These are phyloP conservation scores for Siphamia tubifer DNA, from an alignment of 2,113 vertebrate species.

Conservation along the genomic window DNA sequence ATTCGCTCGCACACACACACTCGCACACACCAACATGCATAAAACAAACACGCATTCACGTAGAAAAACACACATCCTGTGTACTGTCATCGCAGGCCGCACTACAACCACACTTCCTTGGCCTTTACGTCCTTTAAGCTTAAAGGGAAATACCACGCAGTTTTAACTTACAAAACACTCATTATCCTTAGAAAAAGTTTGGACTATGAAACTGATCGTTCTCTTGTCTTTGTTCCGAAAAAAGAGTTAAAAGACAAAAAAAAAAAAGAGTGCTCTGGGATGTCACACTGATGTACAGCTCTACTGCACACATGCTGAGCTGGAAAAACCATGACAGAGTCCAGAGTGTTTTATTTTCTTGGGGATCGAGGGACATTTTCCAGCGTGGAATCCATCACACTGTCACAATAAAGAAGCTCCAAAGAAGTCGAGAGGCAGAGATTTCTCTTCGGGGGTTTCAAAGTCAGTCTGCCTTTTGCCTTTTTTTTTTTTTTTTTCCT, in stretches of 20 bases:
- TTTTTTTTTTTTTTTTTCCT: neutral
- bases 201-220: neutral
- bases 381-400: conserved; percentile 59
- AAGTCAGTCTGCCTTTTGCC: conserved; percentile 16
- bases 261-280: conserved; percentile 7
- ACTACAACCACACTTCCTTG: conserved; percentile 8
- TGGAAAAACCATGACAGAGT: conserved; percentile 62
- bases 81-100: conserved; percentile 42
- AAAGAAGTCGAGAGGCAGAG: conserved; percentile 18
- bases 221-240: conserved; percentile 1
- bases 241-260: no score
- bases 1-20: neutral
- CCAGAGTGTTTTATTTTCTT: conserved; percentile 69
- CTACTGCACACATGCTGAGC: conserved; percentile 18
- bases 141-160: conserved; percentile 53
- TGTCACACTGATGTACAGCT: conserved; percentile 52
- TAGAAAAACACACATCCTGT: conserved; percentile 13
- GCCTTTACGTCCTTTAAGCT: conserved; percentile 7
- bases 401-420: conserved; percentile 60
- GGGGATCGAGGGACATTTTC: conserved; percentile 64
- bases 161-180: conserved; percentile 18
- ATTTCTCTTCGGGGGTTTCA: conserved; percentile 36
- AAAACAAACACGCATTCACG: neutral
- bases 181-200: neutral
- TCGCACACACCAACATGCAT: neutral